A percentile compares a stretch with the other conserved stretches of the same genome.
Conservation (phyloP, 1,140 invertebrate genomes). For the Conopomorpha cramerella region DNA sequence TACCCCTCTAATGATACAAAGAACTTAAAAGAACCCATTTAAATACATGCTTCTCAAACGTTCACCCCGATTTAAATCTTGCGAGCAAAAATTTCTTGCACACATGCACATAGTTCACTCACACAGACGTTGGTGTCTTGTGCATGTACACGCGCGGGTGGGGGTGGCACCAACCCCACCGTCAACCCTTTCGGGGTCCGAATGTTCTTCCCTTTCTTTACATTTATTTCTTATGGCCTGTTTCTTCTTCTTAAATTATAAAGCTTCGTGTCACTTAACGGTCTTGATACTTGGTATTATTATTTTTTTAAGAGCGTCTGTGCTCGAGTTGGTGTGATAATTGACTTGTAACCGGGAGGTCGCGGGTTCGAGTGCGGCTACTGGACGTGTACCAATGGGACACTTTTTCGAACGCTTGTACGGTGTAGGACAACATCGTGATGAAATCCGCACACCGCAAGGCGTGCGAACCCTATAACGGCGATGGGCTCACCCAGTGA, state of each 20-base stretch:
- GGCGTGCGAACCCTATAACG: no score
- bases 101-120: background rate
- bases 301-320: background rate
- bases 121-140: background rate
- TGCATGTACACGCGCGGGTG: slow-evolving; percentile 6
- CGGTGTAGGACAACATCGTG: no score
- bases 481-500: no score
- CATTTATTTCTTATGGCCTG: slow-evolving; percentile 61
- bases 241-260: slow-evolving; percentile 62
- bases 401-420: no score
- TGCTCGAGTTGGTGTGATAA: no score
- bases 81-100: slow-evolving; percentile 21
- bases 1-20: slow-evolving; percentile 22
- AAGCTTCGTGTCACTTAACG: slow-evolving; percentile 22
- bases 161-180: slow-evolving; percentile 35
- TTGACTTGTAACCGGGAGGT: no score
- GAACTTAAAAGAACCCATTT: slow-evolving; percentile 5
- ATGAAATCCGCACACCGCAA: no score
- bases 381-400: no score
- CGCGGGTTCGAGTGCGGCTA: no score
- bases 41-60: slow-evolving; percentile 19
- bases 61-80: slow-evolving; percentile 6
- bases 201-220: slow-evolving; percentile 56
- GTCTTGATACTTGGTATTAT: slow-evolving; percentile 32
- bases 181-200: slow-evolving; percentile 46